These are phyloP conservation scores for Dicrurus megarhynchus DNA, from an alignment of 2,113 vertebrate genomes.

Conservation along the genomic window DNA sequence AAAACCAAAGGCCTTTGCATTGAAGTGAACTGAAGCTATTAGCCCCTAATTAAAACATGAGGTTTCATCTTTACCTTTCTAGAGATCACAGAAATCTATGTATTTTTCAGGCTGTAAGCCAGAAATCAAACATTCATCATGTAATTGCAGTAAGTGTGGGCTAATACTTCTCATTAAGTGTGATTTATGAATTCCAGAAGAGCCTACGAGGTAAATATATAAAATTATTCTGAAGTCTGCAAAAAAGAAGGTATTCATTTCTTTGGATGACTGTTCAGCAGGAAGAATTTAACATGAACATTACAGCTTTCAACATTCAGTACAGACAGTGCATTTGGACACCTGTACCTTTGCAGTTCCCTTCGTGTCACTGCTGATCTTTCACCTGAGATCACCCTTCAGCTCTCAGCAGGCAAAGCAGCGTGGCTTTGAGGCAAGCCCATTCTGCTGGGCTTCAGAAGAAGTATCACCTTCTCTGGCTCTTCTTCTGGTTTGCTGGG, in stretches of 20 bases:
- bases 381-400: background rate
- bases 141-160: constrained; percentile 52
- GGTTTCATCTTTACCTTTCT: constrained; percentile 60
- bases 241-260: constrained; percentile 17
- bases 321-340: background rate
- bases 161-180: constrained; percentile 60
- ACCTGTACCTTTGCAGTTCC: background rate
- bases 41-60: constrained; percentile 52
- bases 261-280: background rate
- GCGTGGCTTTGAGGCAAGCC: background rate
- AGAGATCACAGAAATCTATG: constrained; percentile 62
- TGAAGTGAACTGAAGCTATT: constrained; percentile 55
- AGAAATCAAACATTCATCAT: constrained; percentile 59
- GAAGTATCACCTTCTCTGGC: background rate
- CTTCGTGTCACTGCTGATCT: background rate
- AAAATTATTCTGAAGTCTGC: constrained; percentile 51
- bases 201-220: constrained; percentile 45
- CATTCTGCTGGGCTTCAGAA: background rate
- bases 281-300: background rate
- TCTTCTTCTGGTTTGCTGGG: background rate
- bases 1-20: constrained; percentile 21
- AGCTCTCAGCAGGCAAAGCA: background rate
- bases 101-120: constrained; percentile 57
- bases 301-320: background rate
- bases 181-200: constrained; percentile 57